Conservation (phyloP, 2,797 vertebrate genomes). For the Sebastes diploproa region DNA sequence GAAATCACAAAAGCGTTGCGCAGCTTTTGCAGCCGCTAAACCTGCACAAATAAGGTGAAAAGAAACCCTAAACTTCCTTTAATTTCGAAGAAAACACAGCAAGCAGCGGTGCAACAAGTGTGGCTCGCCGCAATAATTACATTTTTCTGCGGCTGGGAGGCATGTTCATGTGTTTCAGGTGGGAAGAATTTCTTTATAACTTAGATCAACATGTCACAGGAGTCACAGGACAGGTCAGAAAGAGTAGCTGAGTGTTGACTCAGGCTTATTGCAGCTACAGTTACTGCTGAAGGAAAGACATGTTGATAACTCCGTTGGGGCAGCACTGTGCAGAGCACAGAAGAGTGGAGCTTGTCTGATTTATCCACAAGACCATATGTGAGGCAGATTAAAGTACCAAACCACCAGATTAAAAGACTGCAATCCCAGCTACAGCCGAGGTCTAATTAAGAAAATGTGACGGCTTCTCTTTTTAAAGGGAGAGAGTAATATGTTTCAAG, state of each 20-base stretch:
- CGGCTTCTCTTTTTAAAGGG: slow-evolving; percentile 45
- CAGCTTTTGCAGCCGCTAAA: background rate
- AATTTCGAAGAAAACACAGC: background rate
- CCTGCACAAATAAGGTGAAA: background rate
- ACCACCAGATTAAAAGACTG: slow-evolving; percentile 73
- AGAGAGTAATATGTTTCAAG: slow-evolving; percentile 30
- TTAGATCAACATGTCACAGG: background rate
- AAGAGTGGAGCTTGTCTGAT: slow-evolving; percentile 51
- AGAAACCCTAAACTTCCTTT: background rate
- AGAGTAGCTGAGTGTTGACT: slow-evolving; percentile 4
- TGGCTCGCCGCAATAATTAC: background rate
- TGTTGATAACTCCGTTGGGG: slow-evolving; percentile 45
- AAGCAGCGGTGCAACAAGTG: background rate
- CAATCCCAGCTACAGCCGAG: slow-evolving; percentile 26
- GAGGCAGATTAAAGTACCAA: slow-evolving; percentile 73
- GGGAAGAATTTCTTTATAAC: background rate
- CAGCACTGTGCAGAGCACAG: slow-evolving; percentile 17
- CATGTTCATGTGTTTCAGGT: background rate
- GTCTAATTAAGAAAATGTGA: slow-evolving; percentile 60
- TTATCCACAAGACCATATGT: slow-evolving; percentile 77
- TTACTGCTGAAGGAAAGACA: slow-evolving; percentile 37
- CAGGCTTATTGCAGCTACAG: slow-evolving; percentile 29
- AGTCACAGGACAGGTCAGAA: background rate
- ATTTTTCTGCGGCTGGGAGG: background rate
- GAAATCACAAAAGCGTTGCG: background rate